Conservation (phyloP, 2,797 vertebrate genomes). For the Danio aesculapii region DNA sequence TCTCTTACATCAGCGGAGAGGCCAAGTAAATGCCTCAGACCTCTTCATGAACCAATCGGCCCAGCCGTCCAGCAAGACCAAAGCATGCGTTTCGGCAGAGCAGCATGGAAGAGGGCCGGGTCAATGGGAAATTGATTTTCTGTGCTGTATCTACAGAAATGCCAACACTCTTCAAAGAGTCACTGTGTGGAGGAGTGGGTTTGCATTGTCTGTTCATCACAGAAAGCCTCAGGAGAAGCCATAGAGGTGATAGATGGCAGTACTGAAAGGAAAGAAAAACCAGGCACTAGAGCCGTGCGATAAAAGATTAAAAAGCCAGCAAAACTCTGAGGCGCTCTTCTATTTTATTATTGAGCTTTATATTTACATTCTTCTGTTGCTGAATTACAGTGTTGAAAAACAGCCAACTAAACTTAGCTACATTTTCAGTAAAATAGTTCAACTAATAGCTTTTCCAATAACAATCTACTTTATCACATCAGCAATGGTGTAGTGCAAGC, state of each 20-base stretch:
- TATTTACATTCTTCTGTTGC: slow-evolving; percentile 17
- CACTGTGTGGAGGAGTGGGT: slow-evolving; percentile 51
- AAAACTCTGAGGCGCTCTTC: slow-evolving; percentile 22
- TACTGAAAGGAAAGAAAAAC: slow-evolving; percentile 34
- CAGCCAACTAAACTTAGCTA: neutral
- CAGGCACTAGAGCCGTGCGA: slow-evolving; percentile 16
- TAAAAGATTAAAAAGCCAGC: slow-evolving; percentile 52
- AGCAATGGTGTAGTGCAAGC: neutral
- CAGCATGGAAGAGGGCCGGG: slow-evolving; percentile 48
- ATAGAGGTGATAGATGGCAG: slow-evolving; percentile 46
- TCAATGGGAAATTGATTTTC: slow-evolving; percentile 71
- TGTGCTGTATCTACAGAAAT: slow-evolving; percentile 63
- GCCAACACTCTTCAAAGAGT: slow-evolving; percentile 62
- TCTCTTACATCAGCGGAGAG: slow-evolving; percentile 40
- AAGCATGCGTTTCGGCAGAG: slow-evolving; percentile 52
- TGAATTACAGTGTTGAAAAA: neutral
- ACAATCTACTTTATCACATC: neutral
- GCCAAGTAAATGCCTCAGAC: slow-evolving; percentile 49
- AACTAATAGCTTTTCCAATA: neutral
- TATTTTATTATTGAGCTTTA: slow-evolving; percentile 41
- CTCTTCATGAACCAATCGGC: slow-evolving; percentile 56
- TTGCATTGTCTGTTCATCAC: slow-evolving; percentile 61
- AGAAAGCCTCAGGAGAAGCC: slow-evolving; percentile 44
- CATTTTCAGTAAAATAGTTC: neutral
- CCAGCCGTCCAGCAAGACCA: slow-evolving; percentile 48